These are phyloP conservation scores for Hydropotes inermis DNA, from an alignment of 2,113 vertebrate genomes.

Conservation along the genomic window DNA sequence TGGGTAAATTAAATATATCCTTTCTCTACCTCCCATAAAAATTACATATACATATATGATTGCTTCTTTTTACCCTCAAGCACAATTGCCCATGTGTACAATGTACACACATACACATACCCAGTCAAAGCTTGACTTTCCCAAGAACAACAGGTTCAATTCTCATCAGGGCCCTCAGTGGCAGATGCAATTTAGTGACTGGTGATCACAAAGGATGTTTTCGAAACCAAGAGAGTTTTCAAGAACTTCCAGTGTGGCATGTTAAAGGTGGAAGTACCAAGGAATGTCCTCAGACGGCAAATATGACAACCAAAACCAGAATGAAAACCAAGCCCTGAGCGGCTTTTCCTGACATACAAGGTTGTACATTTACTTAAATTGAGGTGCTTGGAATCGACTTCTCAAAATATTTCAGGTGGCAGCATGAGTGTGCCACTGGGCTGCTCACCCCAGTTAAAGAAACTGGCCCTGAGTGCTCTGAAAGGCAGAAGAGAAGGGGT, in stretches of 20 bases:
- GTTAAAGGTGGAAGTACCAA: background rate
- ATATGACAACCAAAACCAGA: background rate
- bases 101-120: background rate
- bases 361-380: background rate
- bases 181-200: constrained; percentile 25
- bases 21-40: background rate
- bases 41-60: background rate
- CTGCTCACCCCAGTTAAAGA: background rate
- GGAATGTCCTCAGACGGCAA: background rate
- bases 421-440: too few relatives aligned
- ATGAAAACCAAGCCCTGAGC: background rate
- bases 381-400: background rate
- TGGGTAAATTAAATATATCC: constrained; percentile 31
- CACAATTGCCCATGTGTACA: background rate
- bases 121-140: constrained; percentile 13
- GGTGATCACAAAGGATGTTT: constrained; percentile 19
- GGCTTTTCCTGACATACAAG: background rate
- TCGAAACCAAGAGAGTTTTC: background rate
- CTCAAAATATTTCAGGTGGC: background rate
- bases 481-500: background rate
- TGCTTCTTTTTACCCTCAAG: background rate
- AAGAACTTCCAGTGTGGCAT: background rate
- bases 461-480: rapidly evolving
- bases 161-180: background rate
- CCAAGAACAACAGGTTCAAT: constrained; percentile 41